These are phyloP conservation scores for Mesoclemmys tuberculata DNA, from an alignment of 2,113 vertebrate species.

Conservation along the genomic window DNA sequence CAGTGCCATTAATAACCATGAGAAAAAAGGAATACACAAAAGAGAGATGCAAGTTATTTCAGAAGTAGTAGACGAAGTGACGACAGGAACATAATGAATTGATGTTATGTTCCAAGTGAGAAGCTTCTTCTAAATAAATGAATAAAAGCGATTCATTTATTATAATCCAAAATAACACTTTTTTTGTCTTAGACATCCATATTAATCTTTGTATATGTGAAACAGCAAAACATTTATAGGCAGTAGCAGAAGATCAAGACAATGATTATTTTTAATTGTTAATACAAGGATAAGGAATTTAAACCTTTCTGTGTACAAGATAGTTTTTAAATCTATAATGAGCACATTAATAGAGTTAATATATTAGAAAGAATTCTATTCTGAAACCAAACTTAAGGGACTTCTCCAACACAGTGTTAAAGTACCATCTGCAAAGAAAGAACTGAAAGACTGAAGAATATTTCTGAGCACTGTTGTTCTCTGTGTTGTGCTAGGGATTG, in stretches of 20 bases:
- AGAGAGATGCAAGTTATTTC: not conserved
- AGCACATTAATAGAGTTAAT: not conserved
- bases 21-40: slow-evolving; percentile 27
- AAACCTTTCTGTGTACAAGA: not conserved
- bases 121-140: not conserved
- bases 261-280: slow-evolving; percentile 20
- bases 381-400: not conserved
- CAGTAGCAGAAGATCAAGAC: not conserved
- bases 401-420: not conserved
- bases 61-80: slow-evolving; percentile 8
- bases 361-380: not conserved
- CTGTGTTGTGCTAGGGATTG: not conserved
- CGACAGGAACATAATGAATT: slow-evolving; percentile 21
- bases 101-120: not conserved
- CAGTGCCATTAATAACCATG: not conserved
- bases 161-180: slow-evolving; percentile 2
- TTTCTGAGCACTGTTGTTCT: not conserved
- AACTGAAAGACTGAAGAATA: not conserved
- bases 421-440: not conserved
- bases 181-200: not conserved
- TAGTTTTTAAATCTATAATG: not conserved
- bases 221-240: not conserved
- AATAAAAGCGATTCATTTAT: not conserved
- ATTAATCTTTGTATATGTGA: not conserved
- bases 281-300: slow-evolving; percentile 11